Percentiles rank a stretch among this genome's conserved stretches.
These are phyloP conservation scores for Pseudorhiza aurosa DNA, from an alignment of 30 jellyfish, hydroid and myxozoan genomes.

Conservation along the genomic window DNA sequence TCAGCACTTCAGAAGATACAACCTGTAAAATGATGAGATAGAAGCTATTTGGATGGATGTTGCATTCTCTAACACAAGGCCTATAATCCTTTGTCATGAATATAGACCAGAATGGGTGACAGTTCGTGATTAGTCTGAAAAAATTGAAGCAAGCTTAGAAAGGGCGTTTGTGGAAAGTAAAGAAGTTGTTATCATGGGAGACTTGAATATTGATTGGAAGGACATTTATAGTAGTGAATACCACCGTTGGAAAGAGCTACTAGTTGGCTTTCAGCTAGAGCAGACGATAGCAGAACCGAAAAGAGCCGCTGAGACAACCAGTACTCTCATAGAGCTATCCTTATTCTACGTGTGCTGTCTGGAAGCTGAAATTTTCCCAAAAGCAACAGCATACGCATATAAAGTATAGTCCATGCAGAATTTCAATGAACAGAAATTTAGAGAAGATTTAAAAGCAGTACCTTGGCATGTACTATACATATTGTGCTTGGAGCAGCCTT, in stretches of 20 bases:
- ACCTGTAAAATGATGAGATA: conserved; percentile 33
- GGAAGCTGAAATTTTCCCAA: conserved; percentile 30
- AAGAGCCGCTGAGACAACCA: conserved; percentile 41
- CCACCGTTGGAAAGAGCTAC: too few species aligned
- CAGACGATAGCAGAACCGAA: conserved; percentile 45
- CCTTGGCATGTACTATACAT: too few species aligned
- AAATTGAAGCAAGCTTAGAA: conserved; percentile 29
- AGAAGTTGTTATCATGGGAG: conserved; percentile 37
- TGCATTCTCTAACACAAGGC: conserved; percentile 10
- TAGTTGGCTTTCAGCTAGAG: conserved; percentile 25
- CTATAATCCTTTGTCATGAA: conserved; percentile 21
- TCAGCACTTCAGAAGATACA: conserved; percentile 25
- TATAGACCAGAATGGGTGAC: conserved; percentile 35
- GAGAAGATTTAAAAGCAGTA: conserved; percentile 27
- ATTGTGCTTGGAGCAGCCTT: conserved; percentile 26
- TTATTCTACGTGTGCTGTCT: conserved; percentile 27
- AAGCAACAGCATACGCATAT: too few species aligned
- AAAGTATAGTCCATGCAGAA: conserved; percentile 20
- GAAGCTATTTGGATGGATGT: conserved; percentile 27
- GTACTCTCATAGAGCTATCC: conserved; percentile 38
- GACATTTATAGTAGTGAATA: conserved; percentile 13
- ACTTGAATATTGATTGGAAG: conserved; percentile 33
- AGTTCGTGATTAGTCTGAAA: conserved; percentile 28
- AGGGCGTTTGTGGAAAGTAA: neutral
- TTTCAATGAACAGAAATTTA: conserved; percentile 11